Base-by-base conservation (phyloP, 2,113 vertebrate species). In the Ariopsis seemanni region DNA sequence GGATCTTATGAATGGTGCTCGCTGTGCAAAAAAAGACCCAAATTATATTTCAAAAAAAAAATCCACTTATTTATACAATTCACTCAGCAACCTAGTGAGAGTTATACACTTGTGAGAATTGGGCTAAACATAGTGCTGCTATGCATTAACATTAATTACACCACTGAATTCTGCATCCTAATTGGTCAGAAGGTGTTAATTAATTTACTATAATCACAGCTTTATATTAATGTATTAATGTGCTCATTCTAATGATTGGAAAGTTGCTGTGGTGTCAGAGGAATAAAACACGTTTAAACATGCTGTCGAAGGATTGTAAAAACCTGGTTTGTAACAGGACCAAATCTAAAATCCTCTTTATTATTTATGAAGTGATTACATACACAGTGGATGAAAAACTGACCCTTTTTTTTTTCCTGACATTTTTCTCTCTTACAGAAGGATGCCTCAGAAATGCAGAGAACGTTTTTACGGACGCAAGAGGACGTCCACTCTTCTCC, bases 361-460 rank as follows among this genome's bases (percentile, higher is more conserved):
- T 18, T 69, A 9, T 71, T 17, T 34, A 11, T 71, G 15, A 30
- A 71, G 27, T 34, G 30, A 30, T 42, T 42, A 42, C 42, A 42
- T 72, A 8, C 17, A 48, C 34, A 20, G 15, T 9, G 34, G 2
- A 72, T 18, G 42, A 48, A 4, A 30, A 25, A 65, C 25, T 65
- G 20, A 25, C 9, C 25, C 58, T 11, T 30, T 27, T 30, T 27
- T 69, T 30, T 30, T 69, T 2, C 17, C 48, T 75, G 72, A 22
- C 11, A 25, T 14, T 50, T n/a, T 15, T 53, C 50, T 78, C 50
- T 90, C 22, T 87, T 69, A 48, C 75, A 88, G 69, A 85, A 91
- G 82, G 86, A 92, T 91, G 90, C 86, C 57, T 69, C 84, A 71
- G 18, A 86, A 84, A 80, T 53, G 78, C 85, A 79, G 55, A 60